phyloP scores from a whole-genome alignment of 2,113 vertebrate genomes.

The Pelobates fuscus region DNA sequence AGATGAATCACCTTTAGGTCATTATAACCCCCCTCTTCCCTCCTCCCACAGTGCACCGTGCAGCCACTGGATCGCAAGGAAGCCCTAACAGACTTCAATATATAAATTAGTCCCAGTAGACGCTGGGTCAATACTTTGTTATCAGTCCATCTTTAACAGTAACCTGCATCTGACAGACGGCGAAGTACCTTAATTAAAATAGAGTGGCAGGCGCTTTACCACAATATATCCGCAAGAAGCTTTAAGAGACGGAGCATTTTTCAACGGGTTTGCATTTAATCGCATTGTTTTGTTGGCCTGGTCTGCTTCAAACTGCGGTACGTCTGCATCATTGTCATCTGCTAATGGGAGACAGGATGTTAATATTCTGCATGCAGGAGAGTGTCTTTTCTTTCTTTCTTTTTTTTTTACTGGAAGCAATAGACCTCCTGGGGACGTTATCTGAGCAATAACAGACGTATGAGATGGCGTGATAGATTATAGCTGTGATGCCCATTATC shows the following conservation, averaged over 20 bases:
- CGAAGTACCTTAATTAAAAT: slow-evolving; percentile 44
- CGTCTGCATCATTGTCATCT: slow-evolving; percentile 14
- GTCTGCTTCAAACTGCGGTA: neutral
- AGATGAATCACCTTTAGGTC: neutral
- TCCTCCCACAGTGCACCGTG: neutral
- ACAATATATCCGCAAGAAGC: slow-evolving; percentile 1
- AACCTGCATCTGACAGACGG: slow-evolving; percentile 40
- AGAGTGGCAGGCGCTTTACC: slow-evolving; percentile 21
- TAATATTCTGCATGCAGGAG: slow-evolving; percentile 2
- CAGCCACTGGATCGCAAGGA: neutral
- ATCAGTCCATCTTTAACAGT: slow-evolving; percentile 44
- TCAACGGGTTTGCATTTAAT: neutral
- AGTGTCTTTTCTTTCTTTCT: neutral
- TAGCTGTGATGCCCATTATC: neutral
- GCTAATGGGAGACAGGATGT: neutral
- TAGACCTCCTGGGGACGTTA: neutral
- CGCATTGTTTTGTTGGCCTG: neutral
- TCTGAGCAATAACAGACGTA: neutral
- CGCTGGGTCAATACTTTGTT: slow-evolving; percentile 38
- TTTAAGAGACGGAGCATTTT: slow-evolving; percentile 9
- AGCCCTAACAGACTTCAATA: slow-evolving; percentile 39
- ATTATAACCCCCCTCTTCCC: neutral
- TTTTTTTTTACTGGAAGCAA: neutral
- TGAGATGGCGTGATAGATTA: neutral
- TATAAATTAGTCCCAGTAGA: slow-evolving; percentile 39